Base-by-base conservation (phyloP, 1,140 invertebrate genomes). In the Drosophila hydei region DNA sequence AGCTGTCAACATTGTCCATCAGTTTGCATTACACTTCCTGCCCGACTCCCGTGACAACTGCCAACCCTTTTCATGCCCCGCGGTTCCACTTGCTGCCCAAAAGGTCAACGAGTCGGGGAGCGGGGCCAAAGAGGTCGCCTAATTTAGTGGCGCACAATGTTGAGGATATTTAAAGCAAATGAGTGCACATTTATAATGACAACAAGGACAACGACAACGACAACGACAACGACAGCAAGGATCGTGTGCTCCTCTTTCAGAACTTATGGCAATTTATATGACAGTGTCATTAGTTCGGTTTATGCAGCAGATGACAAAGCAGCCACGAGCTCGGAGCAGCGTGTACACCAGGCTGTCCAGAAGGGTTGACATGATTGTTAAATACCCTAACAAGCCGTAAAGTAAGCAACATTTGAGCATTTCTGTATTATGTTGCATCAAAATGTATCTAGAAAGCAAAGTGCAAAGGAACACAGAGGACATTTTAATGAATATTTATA, bases 181-280 rank as follows among this genome's bases (percentile, higher is more conserved):
- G 84, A 87, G 83, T 72, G 78, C 78, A 87, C 83, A 87, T 87
- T 87, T 76, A 87, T 87, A 87, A 87, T 83, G 83, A 83, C 78
- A 87, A 87, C 77, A 77, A 85, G 74, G 70, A 68, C 72, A 59
- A 75, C 60, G 64, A 40, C 67, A 52, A 23, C 27, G 47, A 59
- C 56, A 47, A 64, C 47, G 64, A 40, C 67, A 52, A 23, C 27
- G 47, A 59, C 56, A 47, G 61, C 47, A 60, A 54, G 55, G 70
- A 47, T 68, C 56, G 51, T 33, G 43, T 23, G 47, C 50, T 50
- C 23, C 21, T 21, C 21, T 45, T 62, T 18, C 63, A 40, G 27
- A 63, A 62, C 69, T 76, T 62, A 73, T 68, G 40, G 42, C 59
- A 76, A 73, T 63, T 68, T 73, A 73, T 73, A 73, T 76, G 70